Evolutionary conservation across 2,113 vertebrate genomes (phyloP), one percentile per base, ranked within the genome.

Genomic region (Gadus macrocephalus): DNA sequence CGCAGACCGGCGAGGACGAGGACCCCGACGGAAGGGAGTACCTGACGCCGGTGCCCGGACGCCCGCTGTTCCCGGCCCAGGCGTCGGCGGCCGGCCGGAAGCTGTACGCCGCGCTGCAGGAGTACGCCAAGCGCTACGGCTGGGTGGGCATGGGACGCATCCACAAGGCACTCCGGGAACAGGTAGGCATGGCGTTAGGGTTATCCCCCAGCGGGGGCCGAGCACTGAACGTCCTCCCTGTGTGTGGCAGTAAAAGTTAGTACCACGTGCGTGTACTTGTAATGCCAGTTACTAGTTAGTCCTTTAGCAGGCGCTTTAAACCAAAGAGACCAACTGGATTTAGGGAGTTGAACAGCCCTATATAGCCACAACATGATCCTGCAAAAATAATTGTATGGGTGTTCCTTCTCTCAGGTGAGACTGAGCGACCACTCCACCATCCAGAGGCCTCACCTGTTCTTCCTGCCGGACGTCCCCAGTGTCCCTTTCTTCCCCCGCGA

Each of bases 81-180:
- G 91, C 89, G 15, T 81, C 89, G 27, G 73, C 86, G n/a, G 91
- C 91, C 74, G 92, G 91, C 82, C 92, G 89, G 70, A 92, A 91
- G 86, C 87, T 93, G 56, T 94, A 94, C 15, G 77, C 90, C 31
- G 91, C 93, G 31, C 88, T 95, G 74, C 91, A 93, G 67, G 92
- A 93, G 78, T 96, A 95, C 1, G 94, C 95, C 75, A 93, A 93
- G 79, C 93, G 94, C 71, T 95, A 95, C 85, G 95, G 94, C 53
- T 95, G 95, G 95, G 93, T 92, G 17, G 95, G 95, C 67, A 94
- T 95, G 94, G 94, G 93, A 0, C 92, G 93, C 59, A 92, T 93
- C 77, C 93, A 91, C 82, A 94, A 91, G 79, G 93, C 86, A 2
- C 88, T 94, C 62, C 84, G 91, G 0, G 91, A 92, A 68, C 91